These are phyloP conservation scores for Campylomormyrus tamandua DNA, from an alignment of 2,113 vertebrate genomes.

Conservation along the genomic window DNA sequence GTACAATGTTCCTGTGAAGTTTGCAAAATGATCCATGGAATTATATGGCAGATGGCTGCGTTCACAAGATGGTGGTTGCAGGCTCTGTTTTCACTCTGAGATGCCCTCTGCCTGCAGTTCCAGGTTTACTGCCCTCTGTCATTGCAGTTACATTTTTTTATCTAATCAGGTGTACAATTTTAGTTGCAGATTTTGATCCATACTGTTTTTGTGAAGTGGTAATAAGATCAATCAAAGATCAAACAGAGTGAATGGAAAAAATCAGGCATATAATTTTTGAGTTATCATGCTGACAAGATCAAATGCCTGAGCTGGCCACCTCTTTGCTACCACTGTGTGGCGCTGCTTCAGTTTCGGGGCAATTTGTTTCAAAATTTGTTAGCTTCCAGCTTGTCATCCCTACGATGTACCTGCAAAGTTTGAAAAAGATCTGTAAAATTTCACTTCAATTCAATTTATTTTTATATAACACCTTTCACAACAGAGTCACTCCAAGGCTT, in stretches of 20 bases:
- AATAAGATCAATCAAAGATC: not conserved
- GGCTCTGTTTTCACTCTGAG: not conserved
- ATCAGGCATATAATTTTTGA: too few relatives aligned
- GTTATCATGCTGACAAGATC: too few relatives aligned
- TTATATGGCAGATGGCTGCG: not conserved
- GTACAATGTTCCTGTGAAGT: not conserved
- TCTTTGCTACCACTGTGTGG: too few relatives aligned
- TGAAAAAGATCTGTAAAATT: not conserved
- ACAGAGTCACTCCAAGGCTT: not conserved
- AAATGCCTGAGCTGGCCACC: too few relatives aligned
- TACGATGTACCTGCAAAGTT: not conserved
- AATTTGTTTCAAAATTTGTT: too few relatives aligned
- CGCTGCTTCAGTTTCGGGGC: too few relatives aligned
- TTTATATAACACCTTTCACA: not conserved
- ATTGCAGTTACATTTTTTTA: not conserved
- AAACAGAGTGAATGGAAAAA: too few relatives aligned
- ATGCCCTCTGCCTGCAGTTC: not conserved
- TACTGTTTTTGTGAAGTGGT: not conserved
- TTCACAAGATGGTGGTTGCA: not conserved
- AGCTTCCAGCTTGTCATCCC: not conserved
- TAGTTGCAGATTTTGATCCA: not conserved
- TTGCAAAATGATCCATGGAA: not conserved
- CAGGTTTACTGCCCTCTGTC: not conserved
- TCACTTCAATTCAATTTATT: not conserved
- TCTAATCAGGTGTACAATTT: not conserved